Percentiles rank a stretch among this genome's conserved stretches.
phyloP scores from a whole-genome alignment of 2,888 invertebrate species.

The Drosophila nigricruria region DNA sequence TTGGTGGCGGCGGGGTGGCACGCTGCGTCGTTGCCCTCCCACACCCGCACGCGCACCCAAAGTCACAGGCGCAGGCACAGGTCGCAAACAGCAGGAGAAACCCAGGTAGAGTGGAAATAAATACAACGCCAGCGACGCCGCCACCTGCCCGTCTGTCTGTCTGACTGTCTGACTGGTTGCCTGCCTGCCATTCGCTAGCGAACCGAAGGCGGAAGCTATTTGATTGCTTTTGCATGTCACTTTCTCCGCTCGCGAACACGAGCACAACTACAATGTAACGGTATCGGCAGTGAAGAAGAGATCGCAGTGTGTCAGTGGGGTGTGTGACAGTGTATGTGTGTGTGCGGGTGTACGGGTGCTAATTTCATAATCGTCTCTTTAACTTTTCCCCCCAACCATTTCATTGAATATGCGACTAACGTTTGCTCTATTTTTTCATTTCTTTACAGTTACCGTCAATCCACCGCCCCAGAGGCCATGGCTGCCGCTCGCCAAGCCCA shows the following conservation, averaged over 20 bases:
- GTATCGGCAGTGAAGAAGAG: conserved; percentile 11
- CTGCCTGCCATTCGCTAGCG: conserved; percentile 24
- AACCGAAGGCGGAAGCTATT: conserved; percentile 71
- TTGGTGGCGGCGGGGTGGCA: conserved; percentile 58
- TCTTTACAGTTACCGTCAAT: conserved; percentile 94
- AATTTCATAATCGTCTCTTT: conserved; percentile 62
- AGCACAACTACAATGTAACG: conserved; percentile 9
- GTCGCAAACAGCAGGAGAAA: conserved; percentile 56
- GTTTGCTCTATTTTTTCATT: conserved; percentile 42
- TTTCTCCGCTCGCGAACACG: conserved; percentile 80
- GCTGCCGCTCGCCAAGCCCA: conserved; percentile 96
- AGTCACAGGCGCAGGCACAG: conserved; percentile 32
- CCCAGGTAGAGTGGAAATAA: conserved; percentile 40
- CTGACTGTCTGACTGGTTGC: not conserved
- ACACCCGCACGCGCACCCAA: conserved; percentile 53
- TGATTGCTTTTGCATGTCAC: conserved; percentile 84
- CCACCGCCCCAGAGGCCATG: conserved; percentile 97
- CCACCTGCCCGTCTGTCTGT: conserved; percentile 27
- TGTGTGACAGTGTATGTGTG: conserved; percentile 23
- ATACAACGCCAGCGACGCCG: conserved; percentile 10
- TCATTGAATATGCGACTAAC: conserved; percentile 30
- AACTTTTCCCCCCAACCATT: conserved; percentile 17
- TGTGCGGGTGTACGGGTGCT: conserved; percentile 42
- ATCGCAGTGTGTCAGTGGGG: conserved; percentile 48
- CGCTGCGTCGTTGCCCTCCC: conserved; percentile 53